These are phyloP conservation scores for Theristicus caerulescens DNA, from an alignment of 2,113 vertebrate species.

Conservation along the genomic window DNA sequence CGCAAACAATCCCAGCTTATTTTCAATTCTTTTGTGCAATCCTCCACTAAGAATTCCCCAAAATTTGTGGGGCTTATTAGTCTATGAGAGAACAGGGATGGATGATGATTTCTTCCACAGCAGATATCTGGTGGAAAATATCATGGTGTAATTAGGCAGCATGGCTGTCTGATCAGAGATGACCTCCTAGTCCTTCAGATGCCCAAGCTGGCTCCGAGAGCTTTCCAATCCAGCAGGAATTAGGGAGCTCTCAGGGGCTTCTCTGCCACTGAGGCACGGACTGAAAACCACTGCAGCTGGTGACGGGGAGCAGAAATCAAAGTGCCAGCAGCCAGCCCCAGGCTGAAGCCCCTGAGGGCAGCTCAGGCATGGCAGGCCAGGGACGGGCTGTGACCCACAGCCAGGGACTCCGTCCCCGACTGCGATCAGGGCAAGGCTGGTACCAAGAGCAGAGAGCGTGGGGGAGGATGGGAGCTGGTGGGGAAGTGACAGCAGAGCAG, in stretches of 20 bases:
- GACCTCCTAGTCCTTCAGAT: not conserved
- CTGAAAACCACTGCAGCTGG: not conserved
- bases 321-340: not conserved
- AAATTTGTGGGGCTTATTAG: not conserved
- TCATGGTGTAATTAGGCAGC: not conserved
- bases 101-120: not conserved
- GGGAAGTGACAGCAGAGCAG: not conserved
- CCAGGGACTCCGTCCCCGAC: not conserved
- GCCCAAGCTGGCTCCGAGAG: not conserved
- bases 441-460: not conserved
- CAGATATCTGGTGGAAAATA: not conserved
- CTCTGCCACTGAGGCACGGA: not conserved
- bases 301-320: not conserved
- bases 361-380: rapidly evolving
- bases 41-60: not conserved
- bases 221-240: not conserved
- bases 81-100: not conserved
- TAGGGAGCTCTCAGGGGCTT: not conserved
- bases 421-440: not conserved
- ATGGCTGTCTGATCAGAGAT: not conserved
- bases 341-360: not conserved
- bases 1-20: rapidly evolving
- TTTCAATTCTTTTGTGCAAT: not conserved
- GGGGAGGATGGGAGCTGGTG: not conserved
- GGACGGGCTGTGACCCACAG: not conserved